These are phyloP conservation scores for Rhipidura dahli DNA, from an alignment of 2,113 vertebrate genomes.

Conservation along the genomic window DNA sequence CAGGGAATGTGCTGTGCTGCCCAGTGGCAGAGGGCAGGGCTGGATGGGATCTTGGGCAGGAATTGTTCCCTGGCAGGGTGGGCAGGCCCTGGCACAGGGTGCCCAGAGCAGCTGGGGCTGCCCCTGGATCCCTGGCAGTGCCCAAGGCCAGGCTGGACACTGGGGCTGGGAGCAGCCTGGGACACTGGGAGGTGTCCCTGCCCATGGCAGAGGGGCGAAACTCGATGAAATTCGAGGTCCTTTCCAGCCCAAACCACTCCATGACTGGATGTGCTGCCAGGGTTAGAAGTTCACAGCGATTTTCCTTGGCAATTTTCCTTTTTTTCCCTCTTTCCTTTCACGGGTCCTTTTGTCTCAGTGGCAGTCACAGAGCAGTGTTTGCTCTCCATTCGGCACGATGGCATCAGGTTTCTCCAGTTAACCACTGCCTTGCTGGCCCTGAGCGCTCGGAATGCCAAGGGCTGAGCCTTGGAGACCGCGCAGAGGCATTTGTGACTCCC, in stretches of 20 bases:
- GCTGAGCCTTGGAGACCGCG: not conserved
- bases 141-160: not conserved
- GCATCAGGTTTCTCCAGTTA: not conserved
- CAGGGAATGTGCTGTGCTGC: not conserved
- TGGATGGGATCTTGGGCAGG: rapidly evolving
- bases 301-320: not conserved
- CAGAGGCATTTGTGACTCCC: not conserved
- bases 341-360: not conserved
- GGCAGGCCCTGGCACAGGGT: rapidly evolving
- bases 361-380: not conserved
- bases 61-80: rapidly evolving
- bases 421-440: not conserved
- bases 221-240: not conserved
- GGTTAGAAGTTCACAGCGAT: not conserved
- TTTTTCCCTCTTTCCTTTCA: not conserved
- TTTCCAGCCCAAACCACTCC: not conserved
- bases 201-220: not conserved
- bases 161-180: not conserved
- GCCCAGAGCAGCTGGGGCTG: not conserved
- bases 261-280: not conserved
- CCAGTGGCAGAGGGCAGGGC: rapidly evolving
- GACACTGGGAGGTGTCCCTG: not conserved
- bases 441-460: not conserved
- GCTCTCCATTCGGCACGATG: not conserved
- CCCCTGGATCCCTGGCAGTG: not conserved